A percentile compares a stretch with the other conserved stretches of the same genome.
Conservation (phyloP, 2,113 vertebrate genomes). For the Falcunculus frontatus region DNA sequence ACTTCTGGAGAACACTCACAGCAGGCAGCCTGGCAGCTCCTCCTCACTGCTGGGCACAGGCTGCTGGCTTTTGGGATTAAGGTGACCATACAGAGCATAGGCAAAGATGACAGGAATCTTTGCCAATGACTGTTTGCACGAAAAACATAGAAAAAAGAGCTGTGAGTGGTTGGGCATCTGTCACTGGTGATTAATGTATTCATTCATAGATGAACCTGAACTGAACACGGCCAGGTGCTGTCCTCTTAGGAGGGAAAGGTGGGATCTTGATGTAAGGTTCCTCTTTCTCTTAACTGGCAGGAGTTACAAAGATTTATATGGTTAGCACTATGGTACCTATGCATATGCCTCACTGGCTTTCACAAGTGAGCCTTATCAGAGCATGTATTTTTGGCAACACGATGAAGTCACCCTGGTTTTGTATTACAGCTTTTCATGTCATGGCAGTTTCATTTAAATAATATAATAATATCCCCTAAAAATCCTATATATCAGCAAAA, state of each 20-base stretch:
- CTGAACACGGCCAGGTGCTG: background rate
- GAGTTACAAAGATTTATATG: background rate
- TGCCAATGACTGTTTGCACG: fast-evolving
- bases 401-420: background rate
- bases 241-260: background rate
- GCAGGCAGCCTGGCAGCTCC: background rate
- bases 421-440: background rate
- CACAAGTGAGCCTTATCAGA: background rate
- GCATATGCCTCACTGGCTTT: background rate
- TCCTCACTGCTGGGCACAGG: background rate
- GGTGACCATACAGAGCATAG: background rate
- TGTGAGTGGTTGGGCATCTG: background rate
- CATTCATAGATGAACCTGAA: background rate
- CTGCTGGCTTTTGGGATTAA: background rate
- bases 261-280: background rate
- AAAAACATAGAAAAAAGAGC: background rate
- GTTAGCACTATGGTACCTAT: background rate
- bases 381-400: background rate
- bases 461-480: background rate
- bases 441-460: background rate
- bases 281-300: background rate
- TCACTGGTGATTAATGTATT: background rate
- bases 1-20: background rate
- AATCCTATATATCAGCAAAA: background rate
- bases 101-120: background rate